Base-by-base conservation (phyloP, 1,140 invertebrate genomes). In the Euura saliciscinereae region DNA sequence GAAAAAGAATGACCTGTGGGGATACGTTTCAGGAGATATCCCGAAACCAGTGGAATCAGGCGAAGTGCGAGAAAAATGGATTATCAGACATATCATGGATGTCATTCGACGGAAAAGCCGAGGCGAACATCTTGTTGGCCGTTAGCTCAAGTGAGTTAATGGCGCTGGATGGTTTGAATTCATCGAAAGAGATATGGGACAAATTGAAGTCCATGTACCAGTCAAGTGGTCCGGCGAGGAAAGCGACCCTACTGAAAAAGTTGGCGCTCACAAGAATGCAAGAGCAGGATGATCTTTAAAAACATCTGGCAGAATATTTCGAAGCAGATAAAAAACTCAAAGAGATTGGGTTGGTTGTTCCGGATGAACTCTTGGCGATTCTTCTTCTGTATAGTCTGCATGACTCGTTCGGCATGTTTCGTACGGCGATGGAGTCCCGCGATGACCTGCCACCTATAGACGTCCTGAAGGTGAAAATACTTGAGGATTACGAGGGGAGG, bases 191-290 rank as follows among this genome's bases (percentile, higher is more conserved):
- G 66, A 66, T 74, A 43, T 75, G 66, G 73, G 28, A 44, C 6
- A 73, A 75, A 46, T 28, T 68, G 8, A 43, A 76, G 70, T 28
- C 69, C 51, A 72, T 72, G 42, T 76, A 71, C 70, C 69, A 74
- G 69, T 79, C 72, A 68, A 76, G 73, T 65, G 75, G 76, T 42
- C 75, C 78, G 45, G 76, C 74, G 11, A 66, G 71, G 67, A 79
- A 78, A 74, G 73, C 74, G 10, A 74, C 64, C 11, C 67, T 75
- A 8, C 64, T 77, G 51, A 76, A 77, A 70, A 43, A 70, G 73
- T 66, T 78, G 5, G 66, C 73, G n/a, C 69, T 78, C 7, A 65
- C 66, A 45, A 72, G 70, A 28, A 70, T 76, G 69, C 44, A 46
- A 45, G 75, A 73, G 51, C n/a, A n/a, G n/a, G 42, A 13, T n/a